Conservation (phyloP, 2,113 vertebrate species). For the Naja naja region DNA sequence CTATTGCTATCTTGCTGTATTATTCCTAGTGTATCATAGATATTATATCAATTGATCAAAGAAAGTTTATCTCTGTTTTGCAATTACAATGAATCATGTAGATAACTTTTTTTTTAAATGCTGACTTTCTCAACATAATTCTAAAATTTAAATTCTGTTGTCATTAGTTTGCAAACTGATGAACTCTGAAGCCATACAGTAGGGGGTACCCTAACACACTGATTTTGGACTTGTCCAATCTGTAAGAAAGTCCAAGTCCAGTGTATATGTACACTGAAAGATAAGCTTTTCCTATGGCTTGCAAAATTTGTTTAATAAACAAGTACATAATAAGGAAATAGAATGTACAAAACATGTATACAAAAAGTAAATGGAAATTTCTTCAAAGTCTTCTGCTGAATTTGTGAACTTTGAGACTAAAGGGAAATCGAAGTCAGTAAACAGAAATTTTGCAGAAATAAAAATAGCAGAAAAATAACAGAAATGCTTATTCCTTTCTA, state of each 20-base stretch:
- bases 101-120: neutral
- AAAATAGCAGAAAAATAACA: neutral
- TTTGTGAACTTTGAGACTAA: neutral
- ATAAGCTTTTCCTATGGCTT: neutral
- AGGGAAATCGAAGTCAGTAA: neutral
- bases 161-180: neutral
- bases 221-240: neutral
- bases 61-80: neutral
- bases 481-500: neutral
- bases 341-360: neutral
- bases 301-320: neutral
- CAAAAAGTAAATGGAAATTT: neutral
- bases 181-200: neutral
- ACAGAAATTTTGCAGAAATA: neutral
- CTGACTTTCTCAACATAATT: neutral
- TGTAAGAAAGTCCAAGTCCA: neutral
- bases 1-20: neutral
- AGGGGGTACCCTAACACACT: neutral
- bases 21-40: neutral
- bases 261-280: neutral
- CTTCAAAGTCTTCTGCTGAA: neutral
- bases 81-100: neutral
- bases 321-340: neutral
- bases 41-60: neutral
- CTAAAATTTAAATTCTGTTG: neutral